Conservation (phyloP, 2,797 vertebrate genomes). For the Petrocephalus schoutedeni region DNA sequence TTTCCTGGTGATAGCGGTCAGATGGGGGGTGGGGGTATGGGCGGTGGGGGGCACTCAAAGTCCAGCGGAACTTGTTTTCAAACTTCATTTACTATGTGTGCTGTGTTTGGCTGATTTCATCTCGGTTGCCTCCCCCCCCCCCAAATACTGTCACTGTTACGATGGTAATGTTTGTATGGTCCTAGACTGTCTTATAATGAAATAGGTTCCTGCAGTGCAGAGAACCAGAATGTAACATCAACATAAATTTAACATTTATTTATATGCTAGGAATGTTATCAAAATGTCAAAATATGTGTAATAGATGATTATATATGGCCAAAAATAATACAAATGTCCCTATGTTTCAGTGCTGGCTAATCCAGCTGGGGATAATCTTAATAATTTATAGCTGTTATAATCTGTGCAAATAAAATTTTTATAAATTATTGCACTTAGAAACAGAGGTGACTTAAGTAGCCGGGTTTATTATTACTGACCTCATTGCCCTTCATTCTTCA, state of each 20-base stretch:
- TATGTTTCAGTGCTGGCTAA: not conserved
- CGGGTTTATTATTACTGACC: not conserved
- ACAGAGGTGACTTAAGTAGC: not conserved
- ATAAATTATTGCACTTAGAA: not conserved
- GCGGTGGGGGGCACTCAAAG: not conserved
- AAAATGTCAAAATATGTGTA: conserved; percentile 3
- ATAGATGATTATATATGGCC: not conserved
- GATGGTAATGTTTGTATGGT: not conserved
- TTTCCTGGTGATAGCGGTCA: conserved; percentile 15
- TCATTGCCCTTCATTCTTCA: not conserved
- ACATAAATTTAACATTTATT: not conserved
- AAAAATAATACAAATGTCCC: not conserved
- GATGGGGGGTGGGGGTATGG: not conserved
- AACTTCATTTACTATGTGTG: not conserved
- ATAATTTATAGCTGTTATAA: conserved; percentile 1
- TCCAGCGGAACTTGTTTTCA: not conserved
- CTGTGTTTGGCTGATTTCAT: conserved; percentile 9
- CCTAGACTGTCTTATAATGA: not conserved
- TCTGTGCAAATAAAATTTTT: conserved; percentile 2
- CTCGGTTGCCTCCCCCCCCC: not conserved
- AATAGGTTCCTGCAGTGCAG: not conserved
- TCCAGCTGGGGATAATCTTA: not conserved
- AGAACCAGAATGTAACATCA: not conserved
- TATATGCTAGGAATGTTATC: conserved; percentile 12
- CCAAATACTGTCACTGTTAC: not conserved